Evolutionary conservation across 2,888 invertebrate species (phyloP).

Genomic region (Oxyscelio sp.): DNA sequence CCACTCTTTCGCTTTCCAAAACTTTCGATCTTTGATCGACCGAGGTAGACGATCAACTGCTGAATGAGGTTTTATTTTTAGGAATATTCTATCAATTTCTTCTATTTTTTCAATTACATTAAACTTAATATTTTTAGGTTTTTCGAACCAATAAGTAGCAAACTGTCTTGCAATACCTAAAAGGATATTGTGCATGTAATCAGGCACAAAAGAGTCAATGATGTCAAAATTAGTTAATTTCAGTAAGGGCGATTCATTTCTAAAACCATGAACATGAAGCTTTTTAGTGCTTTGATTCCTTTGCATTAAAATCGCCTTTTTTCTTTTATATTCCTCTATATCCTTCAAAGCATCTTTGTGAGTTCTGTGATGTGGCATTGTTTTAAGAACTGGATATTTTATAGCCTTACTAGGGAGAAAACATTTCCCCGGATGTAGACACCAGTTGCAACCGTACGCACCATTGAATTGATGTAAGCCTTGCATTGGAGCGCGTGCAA

Average conservation of each 20-base stretch:
- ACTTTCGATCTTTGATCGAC: too few relatives aligned
- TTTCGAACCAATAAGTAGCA: constrained; percentile 36
- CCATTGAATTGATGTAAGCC: too few relatives aligned
- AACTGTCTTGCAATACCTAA: constrained; percentile 45
- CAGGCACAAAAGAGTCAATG: constrained; percentile 39
- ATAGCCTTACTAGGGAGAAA: background rate
- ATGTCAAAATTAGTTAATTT: background rate
- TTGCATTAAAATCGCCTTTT: background rate
- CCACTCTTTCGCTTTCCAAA: too few relatives aligned
- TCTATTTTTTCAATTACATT: background rate
- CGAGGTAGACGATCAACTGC: too few relatives aligned
- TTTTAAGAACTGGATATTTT: background rate
- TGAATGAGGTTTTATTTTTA: background rate
- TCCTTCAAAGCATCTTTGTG: background rate
- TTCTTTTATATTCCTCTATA: background rate
- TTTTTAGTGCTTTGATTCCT: background rate
- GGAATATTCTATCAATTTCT: constrained; percentile 17
- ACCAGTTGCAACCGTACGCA: too few relatives aligned
- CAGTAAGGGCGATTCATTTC: constrained; percentile 22
- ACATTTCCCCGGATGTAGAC: constrained; percentile 20
- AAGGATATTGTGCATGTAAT: constrained; percentile 49
- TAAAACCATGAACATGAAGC: constrained; percentile 25
- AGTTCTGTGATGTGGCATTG: background rate
- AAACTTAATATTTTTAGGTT: background rate
- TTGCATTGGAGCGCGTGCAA: too few relatives aligned